Base-by-base conservation (phyloP, 2,797 vertebrate genomes). In the Notolepis coatsorum region DNA sequence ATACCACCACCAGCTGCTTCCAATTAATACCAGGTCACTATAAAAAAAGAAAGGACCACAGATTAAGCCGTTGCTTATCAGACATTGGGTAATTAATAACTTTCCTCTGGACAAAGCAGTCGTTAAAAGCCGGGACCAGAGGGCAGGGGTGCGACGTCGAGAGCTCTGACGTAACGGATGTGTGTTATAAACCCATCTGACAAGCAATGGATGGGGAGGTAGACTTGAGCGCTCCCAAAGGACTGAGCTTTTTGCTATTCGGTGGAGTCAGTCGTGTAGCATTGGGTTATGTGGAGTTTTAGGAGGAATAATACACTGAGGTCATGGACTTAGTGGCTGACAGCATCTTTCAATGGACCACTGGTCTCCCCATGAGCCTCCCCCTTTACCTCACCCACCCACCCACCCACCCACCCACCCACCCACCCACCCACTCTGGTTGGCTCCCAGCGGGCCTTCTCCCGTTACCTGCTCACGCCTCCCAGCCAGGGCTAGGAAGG, bases 1-100 rank as follows among this genome's bases (percentile, higher is more conserved):
- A 94, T 94, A 94, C 88, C 83, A 20, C 75, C 28, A 64, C 64
- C 93, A 95, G 89, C 92, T 94, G 92, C 82, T 91, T 91, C 75
- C 78, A 91, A 87, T 93, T 93, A 92, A 87, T 88, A 79, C 77
- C 74, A 83, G 58, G 83, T 85, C 82, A 92, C 91, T 92, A 88
- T 92, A 88, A 84, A 84, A 92, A 88, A 24, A n/a, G n/a, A n/a
- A 91, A 31, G 45, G 73, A 53, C 62, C 18, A 56, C 63, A 66
- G 65, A 88, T 90, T 81, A 90, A 84, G 65, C 76, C 38, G 43
- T 76, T 71, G 53, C 62, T 61, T 75, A 73, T 75, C 84, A 68
- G 77, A 77, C 67, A 70, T 47, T 69, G 66, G 72, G 86, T 84
- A 82, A 80, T 88, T 90, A 89, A 81, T 60, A 71, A 71, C 39